Conservation (phyloP, 2,888 invertebrate genomes). For the Carcina quercana region DNA sequence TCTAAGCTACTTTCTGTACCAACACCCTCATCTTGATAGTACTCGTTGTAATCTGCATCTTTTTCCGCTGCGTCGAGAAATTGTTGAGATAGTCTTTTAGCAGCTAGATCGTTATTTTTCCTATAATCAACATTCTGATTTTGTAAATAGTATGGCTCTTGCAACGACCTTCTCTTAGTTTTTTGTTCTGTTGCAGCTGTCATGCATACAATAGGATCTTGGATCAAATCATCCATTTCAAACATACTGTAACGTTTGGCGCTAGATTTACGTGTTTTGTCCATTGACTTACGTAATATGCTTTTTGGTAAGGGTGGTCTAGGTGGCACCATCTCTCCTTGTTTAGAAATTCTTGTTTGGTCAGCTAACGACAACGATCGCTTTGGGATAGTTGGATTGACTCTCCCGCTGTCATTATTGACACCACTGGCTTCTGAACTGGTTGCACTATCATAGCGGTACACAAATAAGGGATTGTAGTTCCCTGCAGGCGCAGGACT, state of each 20-base stretch:
- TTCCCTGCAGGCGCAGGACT: slow-evolving; percentile 76
- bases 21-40: slow-evolving; percentile 77
- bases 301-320: slow-evolving; percentile 83
- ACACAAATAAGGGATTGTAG: slow-evolving; percentile 84
- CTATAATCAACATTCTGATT: slow-evolving; percentile 66
- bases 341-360: slow-evolving; percentile 55
- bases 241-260: slow-evolving; percentile 87
- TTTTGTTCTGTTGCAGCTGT: slow-evolving; percentile 64
- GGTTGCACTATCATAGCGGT: slow-evolving; percentile 85
- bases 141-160: slow-evolving; percentile 80
- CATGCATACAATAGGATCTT: slow-evolving; percentile 62
- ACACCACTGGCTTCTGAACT: slow-evolving; percentile 83
- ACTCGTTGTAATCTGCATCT: slow-evolving; percentile 69
- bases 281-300: slow-evolving; percentile 79
- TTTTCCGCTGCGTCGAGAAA: slow-evolving; percentile 70
- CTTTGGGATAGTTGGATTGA: slow-evolving; percentile 77
- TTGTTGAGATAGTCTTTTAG: slow-evolving; percentile 66
- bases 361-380: slow-evolving; percentile 79
- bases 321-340: slow-evolving; percentile 76
- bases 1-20: slow-evolving; percentile 75
- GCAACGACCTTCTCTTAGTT: slow-evolving; percentile 82
- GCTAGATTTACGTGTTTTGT: slow-evolving; percentile 67
- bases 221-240: slow-evolving; percentile 77
- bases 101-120: slow-evolving; percentile 69
- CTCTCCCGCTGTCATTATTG: slow-evolving; percentile 64